Percentiles rank a stretch among this genome's conserved stretches.
Evolutionary conservation across 2,113 vertebrate species (phyloP).

Genomic region (Canis aureus): DNA sequence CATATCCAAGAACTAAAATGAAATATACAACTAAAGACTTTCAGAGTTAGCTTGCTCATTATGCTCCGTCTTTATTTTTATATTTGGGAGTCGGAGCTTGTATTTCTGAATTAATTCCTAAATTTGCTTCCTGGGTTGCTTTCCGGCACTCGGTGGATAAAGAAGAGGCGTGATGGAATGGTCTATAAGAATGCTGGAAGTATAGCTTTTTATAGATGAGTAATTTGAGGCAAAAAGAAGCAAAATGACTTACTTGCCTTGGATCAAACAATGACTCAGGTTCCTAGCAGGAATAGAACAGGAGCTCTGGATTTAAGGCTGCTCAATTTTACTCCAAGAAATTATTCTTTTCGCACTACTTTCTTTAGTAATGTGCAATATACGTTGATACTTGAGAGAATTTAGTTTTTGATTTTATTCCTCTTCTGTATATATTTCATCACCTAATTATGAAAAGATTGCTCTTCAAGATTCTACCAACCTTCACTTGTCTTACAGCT

Average conservation of each 20-base stretch:
- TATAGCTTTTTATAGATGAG: conserved; percentile 78
- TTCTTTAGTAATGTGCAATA: conserved; percentile 69
- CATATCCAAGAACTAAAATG: conserved; percentile 42
- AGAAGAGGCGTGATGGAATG: conserved; percentile 56
- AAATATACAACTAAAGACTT: conserved; percentile 49
- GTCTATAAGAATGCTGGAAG: conserved; percentile 69
- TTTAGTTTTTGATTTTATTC: conserved; percentile 69
- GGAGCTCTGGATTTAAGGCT: conserved; percentile 67
- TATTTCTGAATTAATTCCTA: conserved; percentile 72
- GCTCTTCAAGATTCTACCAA: conserved; percentile 35
- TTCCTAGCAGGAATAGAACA: conserved; percentile 79
- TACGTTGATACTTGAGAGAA: conserved; percentile 69
- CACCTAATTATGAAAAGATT: conserved; percentile 71
- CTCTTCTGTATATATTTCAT: conserved; percentile 63
- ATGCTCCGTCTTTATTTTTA: conserved; percentile 62
- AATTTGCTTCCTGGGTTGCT: conserved; percentile 67
- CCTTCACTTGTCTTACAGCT: conserved; percentile 56
- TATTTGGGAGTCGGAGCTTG: conserved; percentile 26
- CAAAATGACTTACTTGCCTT: conserved; percentile 79
- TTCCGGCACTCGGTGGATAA: conserved; percentile 38
- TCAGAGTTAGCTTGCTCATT: conserved; percentile 49
- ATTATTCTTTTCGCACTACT: conserved; percentile 61
- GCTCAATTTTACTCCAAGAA: conserved; percentile 70
- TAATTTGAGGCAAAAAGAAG: conserved; percentile 76
- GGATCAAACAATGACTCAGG: conserved; percentile 82